Base-by-base conservation (phyloP, 1,140 invertebrate genomes). In the Drosophila sproati region DNA sequence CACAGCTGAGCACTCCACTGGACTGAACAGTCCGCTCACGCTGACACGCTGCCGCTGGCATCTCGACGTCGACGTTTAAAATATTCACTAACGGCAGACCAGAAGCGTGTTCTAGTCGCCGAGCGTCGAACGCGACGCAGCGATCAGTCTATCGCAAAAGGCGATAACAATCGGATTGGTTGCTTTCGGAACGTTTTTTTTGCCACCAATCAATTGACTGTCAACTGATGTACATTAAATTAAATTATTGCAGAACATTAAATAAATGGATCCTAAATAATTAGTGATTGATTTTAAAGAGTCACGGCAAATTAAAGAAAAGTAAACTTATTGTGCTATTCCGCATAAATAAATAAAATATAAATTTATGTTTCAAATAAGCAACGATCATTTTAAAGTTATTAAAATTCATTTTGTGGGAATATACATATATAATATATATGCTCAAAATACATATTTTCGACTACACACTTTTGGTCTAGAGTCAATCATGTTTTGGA, bases 41-140 rank as follows among this genome's bases (percentile, higher is more conserved):
- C 20, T 20, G 20, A 20, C 12, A 12, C 12, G 12, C 12, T 20
- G 20, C 0, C 20, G 20, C 20, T 20, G 20, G 20, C 20, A 20
- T 20, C 20, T 20, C 20, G 20, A 20, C 20, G 20, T 20, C 20
- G 20, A 20, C 56, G 52, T 6, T 54, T 32, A 35, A 35, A 31
- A 32, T 29, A 50, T 35, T 43, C 10, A 10, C 28, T 31, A 55
- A 2, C 41, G 63, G 54, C 54, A 37, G 54, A 47, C 47, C 50
- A 43, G 77, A 67, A 85, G 75, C 78, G 76, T 82, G 79, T 70
- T 82, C 68, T 52, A 86, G 76, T 81, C 71, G 45, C 52, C 79
- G 82, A 86, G 69, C 76, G 63, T 64, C 57, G 82, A 69, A 82
- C 64, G 79, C 61, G 64, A 51, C 64, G 61, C 62, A 82, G 63